Conservation (phyloP, 1,140 invertebrate genomes). For the Venturia canescens region DNA sequence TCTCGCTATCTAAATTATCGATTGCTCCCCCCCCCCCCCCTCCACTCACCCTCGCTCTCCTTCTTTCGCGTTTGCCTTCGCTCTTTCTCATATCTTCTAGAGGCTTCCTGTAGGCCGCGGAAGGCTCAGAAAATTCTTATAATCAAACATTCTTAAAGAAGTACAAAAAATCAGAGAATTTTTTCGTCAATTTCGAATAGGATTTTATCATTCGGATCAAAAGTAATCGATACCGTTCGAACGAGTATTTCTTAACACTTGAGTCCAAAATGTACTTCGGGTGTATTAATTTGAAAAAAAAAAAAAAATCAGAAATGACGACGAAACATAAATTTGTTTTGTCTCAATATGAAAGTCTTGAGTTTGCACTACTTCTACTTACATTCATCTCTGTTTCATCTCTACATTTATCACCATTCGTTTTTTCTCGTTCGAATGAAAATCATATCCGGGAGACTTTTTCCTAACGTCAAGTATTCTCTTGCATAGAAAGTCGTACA, state of each 20-base stretch:
- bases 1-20: conserved; percentile 2
- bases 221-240: background rate
- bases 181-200: background rate
- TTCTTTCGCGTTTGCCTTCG: conserved; percentile 1
- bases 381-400: no score
- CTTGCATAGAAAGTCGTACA: conserved; percentile 2
- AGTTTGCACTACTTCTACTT: no score
- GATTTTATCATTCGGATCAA: background rate
- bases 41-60: background rate
- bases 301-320: no score
- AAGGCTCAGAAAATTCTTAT: conserved; percentile 15
- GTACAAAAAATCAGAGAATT: background rate
- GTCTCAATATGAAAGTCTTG: no score
- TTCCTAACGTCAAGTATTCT: background rate
- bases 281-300: no score
- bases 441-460: background rate
- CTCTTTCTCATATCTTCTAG: conserved; percentile 20
- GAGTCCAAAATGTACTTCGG: no score
- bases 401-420: no score
- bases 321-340: no score
- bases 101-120: conserved; percentile 32
- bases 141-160: background rate
- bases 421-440: background rate
- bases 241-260: no score
- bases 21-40: background rate